Base-by-base conservation (phyloP, 2,888 invertebrate genomes). In the Baccha elongata region DNA sequence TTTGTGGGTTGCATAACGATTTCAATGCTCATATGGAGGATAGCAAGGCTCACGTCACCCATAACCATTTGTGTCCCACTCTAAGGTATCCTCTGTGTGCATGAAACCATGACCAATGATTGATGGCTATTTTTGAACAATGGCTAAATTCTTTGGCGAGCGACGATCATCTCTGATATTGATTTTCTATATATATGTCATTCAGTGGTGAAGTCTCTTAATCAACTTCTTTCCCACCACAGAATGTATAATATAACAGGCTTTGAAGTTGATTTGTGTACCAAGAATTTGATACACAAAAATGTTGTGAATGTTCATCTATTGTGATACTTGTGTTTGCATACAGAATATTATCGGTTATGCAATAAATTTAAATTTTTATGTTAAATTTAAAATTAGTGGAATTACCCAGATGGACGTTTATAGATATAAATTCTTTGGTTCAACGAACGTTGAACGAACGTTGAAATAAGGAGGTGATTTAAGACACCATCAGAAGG, bases 151-250 rank as follows among this genome's bases (percentile, higher is more conserved):
- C 46, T 68, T 35, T 55, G 53, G 35, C 67, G 35, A 26, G 26
- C 32, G 64, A 44, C 26, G 44, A 69, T 52, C 64, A 74, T 80
- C 52, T 75, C 7, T 21, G 65, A 74, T 65, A 69, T 26, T 26
- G 29, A 29, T 10, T 15, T 60, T 26, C 23, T 17, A 6, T n/a
- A n/a, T n/a, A n/a, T n/a, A n/a, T 35, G 11, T 42, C 23, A 55
- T 6, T 40, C 10, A 15, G 19, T 15, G 8, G 48, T 4, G 58
- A 11, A 32, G 52, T 48, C 62, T 71, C 79, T 78, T 86, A 86
- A 86, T 86, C 79, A 84, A 84, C 79, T 85, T 71, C 78, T 86
- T 86, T 87, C 85, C 86, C 86, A 87, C 10, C 29, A 32, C 29
- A 8, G 8, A 8, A 32, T n/a, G 7, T 32, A 1, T 32, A 32